These are phyloP conservation scores for Propithecus perrieri DNA, from an alignment of 2,797 vertebrate genomes.

Conservation along the genomic window DNA sequence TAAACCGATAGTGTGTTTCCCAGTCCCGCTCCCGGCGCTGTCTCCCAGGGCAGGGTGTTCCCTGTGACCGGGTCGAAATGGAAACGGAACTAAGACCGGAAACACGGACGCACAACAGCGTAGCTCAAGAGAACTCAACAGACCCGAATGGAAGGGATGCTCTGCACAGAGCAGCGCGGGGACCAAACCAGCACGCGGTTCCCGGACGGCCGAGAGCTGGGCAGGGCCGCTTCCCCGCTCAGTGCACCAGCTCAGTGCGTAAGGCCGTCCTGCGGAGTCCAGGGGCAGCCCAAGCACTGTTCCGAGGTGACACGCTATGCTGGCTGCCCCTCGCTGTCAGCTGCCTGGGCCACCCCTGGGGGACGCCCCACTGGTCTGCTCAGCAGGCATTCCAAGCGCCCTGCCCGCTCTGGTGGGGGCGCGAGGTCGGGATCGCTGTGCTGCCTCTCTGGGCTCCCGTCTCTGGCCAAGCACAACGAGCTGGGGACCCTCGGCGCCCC, in stretches of 20 bases:
- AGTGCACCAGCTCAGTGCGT: background rate
- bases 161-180: background rate
- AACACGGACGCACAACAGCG: background rate
- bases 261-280: background rate
- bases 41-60: background rate
- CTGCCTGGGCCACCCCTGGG: no score
- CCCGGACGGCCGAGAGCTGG: no score
- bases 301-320: background rate
- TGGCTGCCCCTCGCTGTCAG: background rate
- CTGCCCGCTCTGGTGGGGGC: background rate
- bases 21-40: no score
- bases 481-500: no score
- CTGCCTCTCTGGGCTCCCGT: background rate
- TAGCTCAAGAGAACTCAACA: background rate
- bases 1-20: background rate
- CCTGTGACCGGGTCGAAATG: background rate
- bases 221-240: background rate
- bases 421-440: accelerated
- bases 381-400: background rate
- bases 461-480: background rate
- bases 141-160: background rate
- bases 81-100: background rate
- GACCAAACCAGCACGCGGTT: background rate
- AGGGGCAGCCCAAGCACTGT: background rate
- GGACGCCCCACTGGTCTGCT: background rate